These are phyloP conservation scores for Eupithecia subumbrata DNA, from an alignment of 2,888 invertebrate species.

Conservation along the genomic window DNA sequence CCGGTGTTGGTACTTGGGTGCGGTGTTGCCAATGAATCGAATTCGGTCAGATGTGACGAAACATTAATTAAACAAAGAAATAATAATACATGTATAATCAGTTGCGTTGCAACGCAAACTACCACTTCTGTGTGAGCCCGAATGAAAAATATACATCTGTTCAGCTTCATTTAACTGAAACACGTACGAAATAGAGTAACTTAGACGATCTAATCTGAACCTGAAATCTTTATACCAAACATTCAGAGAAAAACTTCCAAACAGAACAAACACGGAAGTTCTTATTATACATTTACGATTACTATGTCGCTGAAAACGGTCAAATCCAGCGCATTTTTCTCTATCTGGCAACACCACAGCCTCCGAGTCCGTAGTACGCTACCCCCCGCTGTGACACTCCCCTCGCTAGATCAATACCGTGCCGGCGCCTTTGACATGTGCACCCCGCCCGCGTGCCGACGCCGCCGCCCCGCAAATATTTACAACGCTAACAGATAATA, in stretches of 20 bases:
- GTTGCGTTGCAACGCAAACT: not conserved
- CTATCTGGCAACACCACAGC: slow-evolving; percentile 43
- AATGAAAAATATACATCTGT: not conserved
- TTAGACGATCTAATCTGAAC: not conserved
- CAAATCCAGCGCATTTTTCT: slow-evolving; percentile 52
- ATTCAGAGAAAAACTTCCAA: not conserved
- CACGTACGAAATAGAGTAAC: not conserved
- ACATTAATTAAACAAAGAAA: not conserved
- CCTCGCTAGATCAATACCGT: slow-evolving; percentile 81
- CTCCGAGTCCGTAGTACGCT: slow-evolving; percentile 64
- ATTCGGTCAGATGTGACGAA: not conserved
- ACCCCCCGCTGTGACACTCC: slow-evolving; percentile 47
- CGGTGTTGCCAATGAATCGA: slow-evolving; percentile 32
- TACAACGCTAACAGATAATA: slow-evolving; percentile 82
- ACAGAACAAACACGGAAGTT: not conserved
- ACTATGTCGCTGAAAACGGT: not conserved
- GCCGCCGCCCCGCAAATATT: slow-evolving; percentile 80
- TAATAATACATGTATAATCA: not conserved
- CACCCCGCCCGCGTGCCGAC: slow-evolving; percentile 73
- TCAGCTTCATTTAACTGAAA: not conserved
- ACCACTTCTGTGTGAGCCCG: not conserved
- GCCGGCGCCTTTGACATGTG: slow-evolving; percentile 83
- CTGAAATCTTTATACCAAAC: not conserved
- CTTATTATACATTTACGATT: not conserved
- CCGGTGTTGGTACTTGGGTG: slow-evolving; percentile 16